phyloP scores from a whole-genome alignment of 2,797 vertebrate genomes.

The Acomys russatus region DNA sequence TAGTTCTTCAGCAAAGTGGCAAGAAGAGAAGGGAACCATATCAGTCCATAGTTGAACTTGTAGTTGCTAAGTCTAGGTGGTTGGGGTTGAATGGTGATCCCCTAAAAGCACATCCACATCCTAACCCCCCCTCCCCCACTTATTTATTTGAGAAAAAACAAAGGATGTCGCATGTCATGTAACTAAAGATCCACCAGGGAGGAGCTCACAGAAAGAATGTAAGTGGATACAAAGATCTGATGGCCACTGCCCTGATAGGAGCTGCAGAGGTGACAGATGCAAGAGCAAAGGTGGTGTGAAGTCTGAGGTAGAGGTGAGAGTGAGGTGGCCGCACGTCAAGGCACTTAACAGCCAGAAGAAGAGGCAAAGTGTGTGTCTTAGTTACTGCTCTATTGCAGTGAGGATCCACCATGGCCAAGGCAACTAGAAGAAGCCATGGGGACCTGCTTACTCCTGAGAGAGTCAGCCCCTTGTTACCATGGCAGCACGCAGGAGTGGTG shows the following conservation, averaged over 20 bases:
- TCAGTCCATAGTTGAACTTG: neutral
- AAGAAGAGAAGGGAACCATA: neutral
- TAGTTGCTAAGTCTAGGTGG: neutral
- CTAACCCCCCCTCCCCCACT: neutral
- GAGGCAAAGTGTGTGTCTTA: neutral
- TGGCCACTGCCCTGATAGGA: neutral
- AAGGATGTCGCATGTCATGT: neutral
- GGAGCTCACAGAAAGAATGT: neutral
- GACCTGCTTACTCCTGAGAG: neutral
- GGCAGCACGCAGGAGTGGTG: neutral
- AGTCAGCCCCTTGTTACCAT: neutral
- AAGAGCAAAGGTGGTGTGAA: fast-evolving
- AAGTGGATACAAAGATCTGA: neutral
- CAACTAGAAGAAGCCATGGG: neutral
- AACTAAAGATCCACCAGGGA: neutral
- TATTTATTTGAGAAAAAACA: neutral
- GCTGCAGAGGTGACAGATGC: neutral
- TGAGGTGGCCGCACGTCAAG: neutral
- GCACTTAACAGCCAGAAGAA: fast-evolving
- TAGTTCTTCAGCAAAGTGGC: neutral
- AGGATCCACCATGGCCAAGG: neutral
- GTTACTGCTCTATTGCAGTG: neutral
- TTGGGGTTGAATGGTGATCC: neutral
- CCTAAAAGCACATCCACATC: neutral
- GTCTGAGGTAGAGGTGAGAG: neutral